These are phyloP conservation scores for Tetanocera ferruginea DNA, from an alignment of 2,888 invertebrate genomes.

Conservation along the genomic window DNA sequence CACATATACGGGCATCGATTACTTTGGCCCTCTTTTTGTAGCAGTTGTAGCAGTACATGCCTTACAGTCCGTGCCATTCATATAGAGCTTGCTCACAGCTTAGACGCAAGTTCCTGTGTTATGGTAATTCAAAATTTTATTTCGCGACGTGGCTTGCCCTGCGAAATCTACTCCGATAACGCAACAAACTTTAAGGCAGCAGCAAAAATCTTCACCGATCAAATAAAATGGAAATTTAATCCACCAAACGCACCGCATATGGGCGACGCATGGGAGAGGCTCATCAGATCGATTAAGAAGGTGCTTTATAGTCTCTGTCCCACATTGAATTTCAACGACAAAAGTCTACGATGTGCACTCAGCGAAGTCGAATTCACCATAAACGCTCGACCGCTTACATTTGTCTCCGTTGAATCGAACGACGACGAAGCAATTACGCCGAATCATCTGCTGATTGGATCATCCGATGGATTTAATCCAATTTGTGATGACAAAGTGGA, in stretches of 20 bases:
- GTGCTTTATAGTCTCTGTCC: slow-evolving; percentile 30
- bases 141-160: slow-evolving; percentile 32
- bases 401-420: slow-evolving; percentile 42
- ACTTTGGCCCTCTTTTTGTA: slow-evolving; percentile 46
- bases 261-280: slow-evolving; percentile 44
- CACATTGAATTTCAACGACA: slow-evolving; percentile 42
- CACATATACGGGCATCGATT: slow-evolving; percentile 45
- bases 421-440: slow-evolving; percentile 48
- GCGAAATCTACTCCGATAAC: slow-evolving; percentile 26
- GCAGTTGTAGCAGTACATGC: slow-evolving; percentile 46
- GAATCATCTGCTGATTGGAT: slow-evolving; percentile 47
- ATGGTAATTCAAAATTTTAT: slow-evolving; percentile 44
- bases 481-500: not conserved
- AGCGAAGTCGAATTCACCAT: slow-evolving; percentile 45
- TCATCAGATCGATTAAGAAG: slow-evolving; percentile 34
- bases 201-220: slow-evolving; percentile 13
- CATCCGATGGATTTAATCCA: slow-evolving; percentile 43
- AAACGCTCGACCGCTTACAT: slow-evolving; percentile 45
- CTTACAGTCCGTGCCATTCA: slow-evolving; percentile 41
- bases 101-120: slow-evolving; percentile 38
- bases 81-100: slow-evolving; percentile 43
- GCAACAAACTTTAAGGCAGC: slow-evolving; percentile 28
- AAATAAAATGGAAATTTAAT: slow-evolving; percentile 41
- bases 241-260: slow-evolving; percentile 44
- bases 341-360: slow-evolving; percentile 42